These are phyloP conservation scores for Apotomis turbidana DNA, from an alignment of 2,888 invertebrate genomes.

Conservation along the genomic window DNA sequence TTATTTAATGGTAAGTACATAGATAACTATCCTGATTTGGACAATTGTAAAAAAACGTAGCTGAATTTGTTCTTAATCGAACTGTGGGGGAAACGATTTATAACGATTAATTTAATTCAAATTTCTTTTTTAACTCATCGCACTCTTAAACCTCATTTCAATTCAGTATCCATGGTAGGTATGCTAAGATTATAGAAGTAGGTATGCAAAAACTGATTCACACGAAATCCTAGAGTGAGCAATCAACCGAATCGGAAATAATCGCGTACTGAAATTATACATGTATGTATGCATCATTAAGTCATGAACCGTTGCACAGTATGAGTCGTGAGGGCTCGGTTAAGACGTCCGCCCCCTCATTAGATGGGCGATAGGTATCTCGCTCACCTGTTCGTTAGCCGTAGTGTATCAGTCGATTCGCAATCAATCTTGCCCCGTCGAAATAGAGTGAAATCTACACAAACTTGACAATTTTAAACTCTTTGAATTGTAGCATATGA, in stretches of 20 bases:
- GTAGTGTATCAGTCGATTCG: slow-evolving; percentile 50
- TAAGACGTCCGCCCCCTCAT: slow-evolving; percentile 40
- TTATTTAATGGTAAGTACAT: too few relatives aligned
- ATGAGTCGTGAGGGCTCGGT: slow-evolving; percentile 30
- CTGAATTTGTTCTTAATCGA: too few relatives aligned
- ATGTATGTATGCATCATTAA: slow-evolving; percentile 3
- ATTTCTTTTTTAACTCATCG: too few relatives aligned
- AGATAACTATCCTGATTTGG: too few relatives aligned
- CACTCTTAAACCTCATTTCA: not conserved
- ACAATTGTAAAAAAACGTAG: too few relatives aligned
- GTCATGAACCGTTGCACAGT: slow-evolving; percentile 30
- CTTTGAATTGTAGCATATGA: not conserved
- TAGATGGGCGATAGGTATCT: slow-evolving; percentile 44
- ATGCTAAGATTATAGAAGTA: not conserved
- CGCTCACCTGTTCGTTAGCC: slow-evolving; percentile 39
- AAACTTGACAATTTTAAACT: too few relatives aligned
- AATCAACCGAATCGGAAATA: slow-evolving; percentile 23
- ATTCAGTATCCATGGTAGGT: not conserved
- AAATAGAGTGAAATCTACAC: too few relatives aligned
- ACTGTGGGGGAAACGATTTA: too few relatives aligned
- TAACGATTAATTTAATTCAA: too few relatives aligned
- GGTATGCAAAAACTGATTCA: slow-evolving; percentile 6
- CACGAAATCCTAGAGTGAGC: slow-evolving; percentile 23
- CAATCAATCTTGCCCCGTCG: too few relatives aligned
- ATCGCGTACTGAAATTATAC: slow-evolving; percentile 23